These are phyloP conservation scores for Acanthiza pusilla DNA, from an alignment of 2,797 vertebrate species.

Conservation along the genomic window DNA sequence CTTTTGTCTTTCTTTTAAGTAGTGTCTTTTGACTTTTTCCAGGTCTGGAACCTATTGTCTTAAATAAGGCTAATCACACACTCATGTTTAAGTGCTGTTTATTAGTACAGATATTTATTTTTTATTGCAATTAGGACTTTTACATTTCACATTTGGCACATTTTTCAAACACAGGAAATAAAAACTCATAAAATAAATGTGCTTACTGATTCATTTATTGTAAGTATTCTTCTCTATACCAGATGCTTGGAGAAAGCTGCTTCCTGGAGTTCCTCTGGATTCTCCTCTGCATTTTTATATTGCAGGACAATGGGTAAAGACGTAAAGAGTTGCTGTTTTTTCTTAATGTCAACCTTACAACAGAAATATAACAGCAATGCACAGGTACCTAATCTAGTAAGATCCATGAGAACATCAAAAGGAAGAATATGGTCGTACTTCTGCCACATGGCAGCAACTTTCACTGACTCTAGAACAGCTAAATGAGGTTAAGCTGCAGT, in stretches of 20 bases:
- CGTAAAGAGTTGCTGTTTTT: neutral
- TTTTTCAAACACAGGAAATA: neutral
- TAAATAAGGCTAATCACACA: neutral
- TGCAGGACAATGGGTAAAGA: neutral
- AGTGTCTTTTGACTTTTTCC: neutral
- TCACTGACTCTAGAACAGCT: neutral
- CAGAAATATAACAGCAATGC: neutral
- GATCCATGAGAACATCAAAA: neutral
- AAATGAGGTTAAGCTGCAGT: neutral
- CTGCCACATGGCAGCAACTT: neutral
- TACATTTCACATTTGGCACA: neutral
- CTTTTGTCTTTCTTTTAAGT: neutral
- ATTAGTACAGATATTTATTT: neutral
- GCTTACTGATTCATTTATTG: neutral
- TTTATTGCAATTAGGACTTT: neutral
- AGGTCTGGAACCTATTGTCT: neutral
- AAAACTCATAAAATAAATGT: neutral
- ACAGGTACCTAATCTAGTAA: neutral
- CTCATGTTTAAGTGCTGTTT: accelerated
- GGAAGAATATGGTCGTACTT: neutral
- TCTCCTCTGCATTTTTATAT: neutral
- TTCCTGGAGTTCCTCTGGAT: neutral
- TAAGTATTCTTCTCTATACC: neutral
- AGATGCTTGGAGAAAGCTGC: neutral
- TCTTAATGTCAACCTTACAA: neutral